Evolutionary conservation across 2,797 vertebrate species (phyloP), one percentile per base, ranked within the genome.

Genomic region (Clarias laeviceps): DNA sequence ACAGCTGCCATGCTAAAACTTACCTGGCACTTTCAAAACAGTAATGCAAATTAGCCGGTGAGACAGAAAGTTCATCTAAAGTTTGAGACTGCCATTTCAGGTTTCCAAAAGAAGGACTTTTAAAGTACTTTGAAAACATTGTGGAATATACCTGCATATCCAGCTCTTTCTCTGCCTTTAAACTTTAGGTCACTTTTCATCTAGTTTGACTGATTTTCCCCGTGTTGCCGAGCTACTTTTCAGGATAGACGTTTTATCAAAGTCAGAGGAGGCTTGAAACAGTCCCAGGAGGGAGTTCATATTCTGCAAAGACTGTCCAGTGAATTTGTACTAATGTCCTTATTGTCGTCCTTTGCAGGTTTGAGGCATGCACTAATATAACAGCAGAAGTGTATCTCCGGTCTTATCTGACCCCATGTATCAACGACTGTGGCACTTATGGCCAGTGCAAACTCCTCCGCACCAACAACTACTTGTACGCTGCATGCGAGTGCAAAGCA

Each of bases 381-480:
- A 99, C 97, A 0, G 96, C 97, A 0, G 97, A 99, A 93, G 96
- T 99, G 83, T 97, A 98, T 72, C 94, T 99, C 91, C 96, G 97
- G 0, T 95, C 97, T 12, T 99, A 97, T 92, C 96, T 99, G 91
- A 99, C 98, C 0, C 98, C 98, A 0, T 99, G 98, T 88, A 97
- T 99, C 93, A 97, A 98, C 0, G 98, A 99, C 94, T 99, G 98
- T 0, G 98, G 98, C 80, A 96, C 97, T 0, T 99, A 99, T 0
- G 98, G 98, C 62, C 98, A 99, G 93, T 99, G 98, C 96, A 99
- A 99, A 90, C 97, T 99, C 11, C 94, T 99, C 86, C 97, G 98
- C 89, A 98, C 98, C 85, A 98, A 98, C 94, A 99, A 98, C 94
- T 99, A 97, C 92, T 94, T 99, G 90, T 99, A 98, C 0, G 98